A percentile compares a stretch with the other conserved stretches of the same genome.
These are phyloP conservation scores for Porites rus DNA, from an alignment of 92 coral and sea anemone species.

Conservation along the genomic window DNA sequence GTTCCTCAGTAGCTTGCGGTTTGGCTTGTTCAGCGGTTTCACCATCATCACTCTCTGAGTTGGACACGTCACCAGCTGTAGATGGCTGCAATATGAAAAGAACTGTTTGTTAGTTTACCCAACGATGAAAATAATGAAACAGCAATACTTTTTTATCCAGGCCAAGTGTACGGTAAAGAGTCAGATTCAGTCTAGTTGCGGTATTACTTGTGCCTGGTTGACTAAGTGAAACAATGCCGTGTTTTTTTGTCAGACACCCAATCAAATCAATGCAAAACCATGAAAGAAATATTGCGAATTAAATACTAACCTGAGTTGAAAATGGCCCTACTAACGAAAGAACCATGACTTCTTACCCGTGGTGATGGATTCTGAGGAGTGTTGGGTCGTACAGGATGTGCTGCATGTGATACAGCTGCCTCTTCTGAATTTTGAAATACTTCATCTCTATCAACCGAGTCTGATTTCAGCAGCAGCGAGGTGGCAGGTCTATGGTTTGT, in stretches of 20 bases:
- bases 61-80: constrained; percentile 86
- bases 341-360: constrained; percentile 50
- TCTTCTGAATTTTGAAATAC: constrained; percentile 67
- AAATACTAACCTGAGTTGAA: no score
- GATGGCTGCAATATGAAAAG: constrained; percentile 58
- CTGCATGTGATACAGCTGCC: constrained; percentile 18
- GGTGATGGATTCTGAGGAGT: constrained; percentile 72
- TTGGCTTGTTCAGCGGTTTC: constrained; percentile 27
- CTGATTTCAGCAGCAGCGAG: constrained; percentile 44
- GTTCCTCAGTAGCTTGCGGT: constrained; percentile 40
- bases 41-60: constrained; percentile 72
- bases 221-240: not conserved
- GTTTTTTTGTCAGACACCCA: no score
- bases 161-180: not conserved
- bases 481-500: constrained; percentile 20
- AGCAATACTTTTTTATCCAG: no score
- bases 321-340: no score
- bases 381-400: constrained; percentile 31
- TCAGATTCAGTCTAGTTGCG: not conserved
- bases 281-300: no score
- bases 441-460: constrained; percentile 70
- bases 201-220: no score
- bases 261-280: no score
- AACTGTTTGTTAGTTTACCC: not conserved
- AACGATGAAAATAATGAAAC: not conserved